Conservation (phyloP, 1,140 invertebrate genomes). For the Teleogryllus occipitalis region DNA sequence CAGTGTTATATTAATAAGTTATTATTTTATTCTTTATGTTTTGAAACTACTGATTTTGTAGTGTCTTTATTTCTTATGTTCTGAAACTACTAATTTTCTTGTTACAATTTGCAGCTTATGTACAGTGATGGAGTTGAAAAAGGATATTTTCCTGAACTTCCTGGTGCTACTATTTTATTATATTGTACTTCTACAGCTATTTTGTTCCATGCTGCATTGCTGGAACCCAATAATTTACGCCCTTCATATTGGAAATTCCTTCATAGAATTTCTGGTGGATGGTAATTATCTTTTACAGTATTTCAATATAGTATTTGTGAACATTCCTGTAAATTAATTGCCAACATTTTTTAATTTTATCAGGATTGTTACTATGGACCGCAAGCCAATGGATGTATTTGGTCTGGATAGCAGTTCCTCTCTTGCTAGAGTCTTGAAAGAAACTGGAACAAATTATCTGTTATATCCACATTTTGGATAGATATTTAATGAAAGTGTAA, state of each 20-base stretch:
- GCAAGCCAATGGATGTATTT: constrained; percentile 47
- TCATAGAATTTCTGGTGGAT: constrained; percentile 61
- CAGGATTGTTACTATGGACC: constrained; percentile 47
- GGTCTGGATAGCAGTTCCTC: constrained; percentile 42
- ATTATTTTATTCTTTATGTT: background rate
- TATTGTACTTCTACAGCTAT: constrained; percentile 71
- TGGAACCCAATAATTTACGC: constrained; percentile 69
- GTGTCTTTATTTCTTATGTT: background rate
- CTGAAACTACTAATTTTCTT: constrained; percentile 19
- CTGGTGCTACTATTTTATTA: constrained; percentile 55
- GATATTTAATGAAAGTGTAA: background rate
- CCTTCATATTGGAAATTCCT: constrained; percentile 81
- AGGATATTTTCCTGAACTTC: constrained; percentile 48
- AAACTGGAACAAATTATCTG: constrained; percentile 31
- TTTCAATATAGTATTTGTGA: background rate
- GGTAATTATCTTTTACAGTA: constrained; percentile 39
- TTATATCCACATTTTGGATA: background rate
- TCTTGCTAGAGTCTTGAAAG: constrained; percentile 36
- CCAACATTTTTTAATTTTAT: background rate
- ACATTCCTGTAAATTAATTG: background rate
- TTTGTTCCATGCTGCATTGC: constrained; percentile 68
- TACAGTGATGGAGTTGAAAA: constrained; percentile 50
- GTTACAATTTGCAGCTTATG: constrained; percentile 42
- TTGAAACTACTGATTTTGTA: constrained; percentile 18
- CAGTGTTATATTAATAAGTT: too few relatives aligned